These are phyloP conservation scores for Cataglyphis albicans DNA, from an alignment of 2,888 invertebrate species.

Conservation along the genomic window DNA sequence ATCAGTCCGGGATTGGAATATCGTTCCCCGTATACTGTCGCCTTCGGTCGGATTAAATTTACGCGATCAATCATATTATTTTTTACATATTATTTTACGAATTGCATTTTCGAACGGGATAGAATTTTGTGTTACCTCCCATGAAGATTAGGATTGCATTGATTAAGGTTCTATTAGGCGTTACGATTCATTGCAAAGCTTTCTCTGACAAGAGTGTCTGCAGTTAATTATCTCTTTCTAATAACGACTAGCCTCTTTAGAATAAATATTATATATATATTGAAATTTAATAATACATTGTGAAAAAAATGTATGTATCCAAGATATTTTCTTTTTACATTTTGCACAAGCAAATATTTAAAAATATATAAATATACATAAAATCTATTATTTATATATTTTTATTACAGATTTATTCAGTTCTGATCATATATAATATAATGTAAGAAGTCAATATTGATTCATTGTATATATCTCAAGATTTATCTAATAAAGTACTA, in stretches of 20 bases:
- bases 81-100: neutral
- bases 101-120: neutral
- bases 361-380: neutral
- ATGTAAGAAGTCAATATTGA: neutral
- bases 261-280: neutral
- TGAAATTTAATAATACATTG: neutral
- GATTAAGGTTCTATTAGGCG: neutral
- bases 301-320: neutral
- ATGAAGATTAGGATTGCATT: neutral
- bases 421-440: neutral
- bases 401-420: neutral
- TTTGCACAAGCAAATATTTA: neutral
- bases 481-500: neutral
- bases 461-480: neutral
- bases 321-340: neutral
- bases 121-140: neutral
- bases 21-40: constrained; percentile 10
- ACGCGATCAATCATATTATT: neutral
- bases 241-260: neutral
- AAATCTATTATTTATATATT: neutral
- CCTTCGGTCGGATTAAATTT: neutral
- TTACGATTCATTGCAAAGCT: neutral
- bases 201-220: constrained; percentile 19
- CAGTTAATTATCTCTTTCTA: neutral
- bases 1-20: constrained; percentile 51